These are phyloP conservation scores for Telenomus remus DNA, from an alignment of 1,140 invertebrate genomes.

Conservation along the genomic window DNA sequence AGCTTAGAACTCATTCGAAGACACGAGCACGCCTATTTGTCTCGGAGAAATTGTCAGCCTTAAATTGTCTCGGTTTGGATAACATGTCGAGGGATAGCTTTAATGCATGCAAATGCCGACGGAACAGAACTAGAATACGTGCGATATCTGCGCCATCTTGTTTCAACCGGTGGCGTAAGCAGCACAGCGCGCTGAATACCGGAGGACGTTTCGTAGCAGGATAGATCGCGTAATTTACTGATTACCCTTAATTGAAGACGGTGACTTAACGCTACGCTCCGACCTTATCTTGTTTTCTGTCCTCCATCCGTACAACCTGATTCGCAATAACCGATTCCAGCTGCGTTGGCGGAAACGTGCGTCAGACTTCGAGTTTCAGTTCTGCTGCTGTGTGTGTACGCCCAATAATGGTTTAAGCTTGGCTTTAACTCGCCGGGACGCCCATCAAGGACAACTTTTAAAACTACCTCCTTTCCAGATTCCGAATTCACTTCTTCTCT, in stretches of 20 bases:
- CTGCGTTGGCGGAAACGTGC: slow-evolving; percentile 63
- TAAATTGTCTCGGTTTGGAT: slow-evolving; percentile 49
- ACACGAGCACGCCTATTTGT: slow-evolving; percentile 35
- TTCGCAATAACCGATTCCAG: slow-evolving; percentile 67
- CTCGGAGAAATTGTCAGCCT: slow-evolving; percentile 43
- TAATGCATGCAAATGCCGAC: slow-evolving; percentile 71
- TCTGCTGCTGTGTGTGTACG: slow-evolving; percentile 21
- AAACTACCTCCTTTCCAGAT: not conserved
- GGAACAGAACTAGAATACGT: slow-evolving; percentile 70
- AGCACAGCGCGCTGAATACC: slow-evolving; percentile 25
- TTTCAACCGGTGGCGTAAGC: slow-evolving; percentile 38
- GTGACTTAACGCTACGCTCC: slow-evolving; percentile 67
- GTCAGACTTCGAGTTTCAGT: slow-evolving; percentile 48
- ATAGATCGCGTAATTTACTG: slow-evolving; percentile 69
- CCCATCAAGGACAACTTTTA: slow-evolving; percentile 6
- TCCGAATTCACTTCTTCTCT: not conserved
- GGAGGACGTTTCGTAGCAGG: slow-evolving; percentile 48
- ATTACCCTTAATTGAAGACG: slow-evolving; percentile 74
- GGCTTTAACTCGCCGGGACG: not conserved
- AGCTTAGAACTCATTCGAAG: slow-evolving; percentile 41
- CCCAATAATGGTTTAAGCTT: slow-evolving; percentile 28
- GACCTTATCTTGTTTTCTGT: slow-evolving; percentile 49
- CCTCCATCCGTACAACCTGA: slow-evolving; percentile 39
- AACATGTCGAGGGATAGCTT: slow-evolving; percentile 57
- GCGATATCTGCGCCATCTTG: slow-evolving; percentile 65